Conservation (phyloP, 2,113 vertebrate species). For the Nycticebus coucang region DNA sequence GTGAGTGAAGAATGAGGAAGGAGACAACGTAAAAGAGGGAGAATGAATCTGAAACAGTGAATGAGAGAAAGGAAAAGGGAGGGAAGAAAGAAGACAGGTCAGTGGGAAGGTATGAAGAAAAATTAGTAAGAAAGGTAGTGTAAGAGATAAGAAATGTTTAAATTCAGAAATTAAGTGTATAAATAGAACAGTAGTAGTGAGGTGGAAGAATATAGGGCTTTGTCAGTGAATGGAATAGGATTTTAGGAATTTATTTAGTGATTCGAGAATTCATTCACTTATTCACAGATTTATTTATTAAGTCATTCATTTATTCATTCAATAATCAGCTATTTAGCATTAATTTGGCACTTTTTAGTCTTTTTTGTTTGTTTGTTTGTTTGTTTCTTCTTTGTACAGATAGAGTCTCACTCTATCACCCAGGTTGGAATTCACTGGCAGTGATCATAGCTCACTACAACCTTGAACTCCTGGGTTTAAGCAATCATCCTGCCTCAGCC, state of each 20-base stretch:
- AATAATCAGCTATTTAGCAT: not conserved
- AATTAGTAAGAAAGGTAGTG: not conserved
- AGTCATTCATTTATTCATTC: not conserved
- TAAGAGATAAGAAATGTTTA: not conserved
- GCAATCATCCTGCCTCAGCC: no score
- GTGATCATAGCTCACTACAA: no score
- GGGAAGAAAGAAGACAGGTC: no score
- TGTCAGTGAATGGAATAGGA: not conserved
- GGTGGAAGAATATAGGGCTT: not conserved
- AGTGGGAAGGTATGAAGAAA: not conserved
- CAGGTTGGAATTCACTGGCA: no score
- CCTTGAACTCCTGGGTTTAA: no score
- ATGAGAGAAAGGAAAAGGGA: not conserved
- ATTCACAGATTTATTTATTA: not conserved
- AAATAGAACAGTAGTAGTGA: not conserved
- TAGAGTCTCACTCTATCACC: no score
- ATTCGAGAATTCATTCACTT: not conserved
- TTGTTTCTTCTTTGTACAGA: no score
- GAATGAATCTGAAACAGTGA: not conserved
- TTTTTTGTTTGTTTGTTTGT: no score
- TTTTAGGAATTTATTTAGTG: not conserved
- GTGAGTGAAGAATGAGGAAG: not conserved
- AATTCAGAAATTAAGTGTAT: not conserved
- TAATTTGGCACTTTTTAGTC: not conserved
- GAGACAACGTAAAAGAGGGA: not conserved